Conservation (phyloP, 2,888 invertebrate genomes). For the Apamea sordens region DNA sequence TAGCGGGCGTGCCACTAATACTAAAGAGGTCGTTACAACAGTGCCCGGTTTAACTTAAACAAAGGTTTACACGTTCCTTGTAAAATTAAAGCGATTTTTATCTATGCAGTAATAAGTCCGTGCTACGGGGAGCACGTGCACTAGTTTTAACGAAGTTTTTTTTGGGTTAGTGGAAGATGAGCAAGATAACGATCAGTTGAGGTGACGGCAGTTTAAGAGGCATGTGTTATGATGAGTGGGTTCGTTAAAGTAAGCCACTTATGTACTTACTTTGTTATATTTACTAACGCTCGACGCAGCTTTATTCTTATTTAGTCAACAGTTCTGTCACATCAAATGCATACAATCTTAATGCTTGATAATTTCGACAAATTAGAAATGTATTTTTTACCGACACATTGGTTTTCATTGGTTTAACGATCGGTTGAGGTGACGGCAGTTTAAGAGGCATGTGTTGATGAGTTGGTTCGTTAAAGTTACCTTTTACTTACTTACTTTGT, state of each 20-base stretch:
- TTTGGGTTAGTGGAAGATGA: conserved; percentile 67
- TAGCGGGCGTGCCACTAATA: conserved; percentile 88
- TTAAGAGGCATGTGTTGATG: conserved; percentile 47
- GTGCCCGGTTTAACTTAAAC: conserved; percentile 74
- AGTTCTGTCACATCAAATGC: no score
- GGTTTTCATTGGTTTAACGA: conserved; percentile 34
- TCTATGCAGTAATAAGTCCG: conserved; percentile 84
- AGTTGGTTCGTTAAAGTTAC: conserved; percentile 32
- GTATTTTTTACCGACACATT: no score
- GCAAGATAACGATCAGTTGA: conserved; percentile 62
- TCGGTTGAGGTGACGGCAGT: conserved; percentile 58
- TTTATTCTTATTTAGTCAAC: neutral
- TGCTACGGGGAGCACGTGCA: conserved; percentile 85
- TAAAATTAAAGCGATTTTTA: conserved; percentile 88
- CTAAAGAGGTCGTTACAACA: conserved; percentile 82
- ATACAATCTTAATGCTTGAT: no score
- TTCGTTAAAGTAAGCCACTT: conserved; percentile 17
- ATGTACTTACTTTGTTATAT: neutral
- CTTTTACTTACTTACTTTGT: neutral
- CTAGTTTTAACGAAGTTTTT: conserved; percentile 82
- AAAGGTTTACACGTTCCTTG: conserved; percentile 86
- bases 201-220: conserved; percentile 55
- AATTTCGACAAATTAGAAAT: no score
- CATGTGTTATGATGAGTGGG: conserved; percentile 47
- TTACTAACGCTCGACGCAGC: neutral